A percentile compares a stretch with the other conserved stretches of the same genome.
Conservation (phyloP, 1,140 invertebrate species). For the Cyclina sinensis region DNA sequence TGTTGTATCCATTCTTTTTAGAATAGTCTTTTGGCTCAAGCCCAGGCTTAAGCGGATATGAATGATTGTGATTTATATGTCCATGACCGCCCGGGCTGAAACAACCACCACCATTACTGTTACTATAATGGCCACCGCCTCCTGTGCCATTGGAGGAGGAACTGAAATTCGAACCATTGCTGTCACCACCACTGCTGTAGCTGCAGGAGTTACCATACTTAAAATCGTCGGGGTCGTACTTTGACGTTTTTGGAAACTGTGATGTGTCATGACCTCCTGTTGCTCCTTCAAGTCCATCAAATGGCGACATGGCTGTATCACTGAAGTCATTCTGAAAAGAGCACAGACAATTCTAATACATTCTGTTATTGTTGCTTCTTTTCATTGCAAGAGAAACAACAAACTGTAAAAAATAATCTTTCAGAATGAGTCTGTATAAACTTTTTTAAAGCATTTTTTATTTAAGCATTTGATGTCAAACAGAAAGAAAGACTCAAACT, state of each 20-base stretch:
- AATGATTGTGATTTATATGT: conserved; percentile 93
- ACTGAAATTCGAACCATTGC: conserved; percentile 71
- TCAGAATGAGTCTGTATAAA: no score
- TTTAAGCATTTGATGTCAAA: no score
- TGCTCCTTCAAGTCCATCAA: conserved; percentile 84
- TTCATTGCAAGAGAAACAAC: no score
- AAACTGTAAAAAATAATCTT: no score
- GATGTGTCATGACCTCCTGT: conserved; percentile 82
- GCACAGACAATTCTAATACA: neutral
- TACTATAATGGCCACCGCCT: conserved; percentile 41
- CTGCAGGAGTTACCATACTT: conserved; percentile 69
- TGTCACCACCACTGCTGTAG: conserved; percentile 68
- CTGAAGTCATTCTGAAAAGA: conserved; percentile 77
- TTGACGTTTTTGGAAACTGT: conserved; percentile 70
- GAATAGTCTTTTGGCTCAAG: conserved; percentile 90
- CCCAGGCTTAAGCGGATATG: conserved; percentile 92
- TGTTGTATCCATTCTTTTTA: conserved; percentile 90
- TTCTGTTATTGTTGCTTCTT: no score
- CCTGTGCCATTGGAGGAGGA: conserved; percentile 72
- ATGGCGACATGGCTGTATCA: conserved; percentile 78
- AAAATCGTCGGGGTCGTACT: conserved; percentile 71
- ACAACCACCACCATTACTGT: conserved; percentile 43
- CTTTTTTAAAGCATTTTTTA: no score
- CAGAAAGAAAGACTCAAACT: no score
- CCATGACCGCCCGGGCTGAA: conserved; percentile 72